These are phyloP conservation scores for Emydoidea blandingii DNA, from an alignment of 2,797 vertebrate species.

Conservation along the genomic window DNA sequence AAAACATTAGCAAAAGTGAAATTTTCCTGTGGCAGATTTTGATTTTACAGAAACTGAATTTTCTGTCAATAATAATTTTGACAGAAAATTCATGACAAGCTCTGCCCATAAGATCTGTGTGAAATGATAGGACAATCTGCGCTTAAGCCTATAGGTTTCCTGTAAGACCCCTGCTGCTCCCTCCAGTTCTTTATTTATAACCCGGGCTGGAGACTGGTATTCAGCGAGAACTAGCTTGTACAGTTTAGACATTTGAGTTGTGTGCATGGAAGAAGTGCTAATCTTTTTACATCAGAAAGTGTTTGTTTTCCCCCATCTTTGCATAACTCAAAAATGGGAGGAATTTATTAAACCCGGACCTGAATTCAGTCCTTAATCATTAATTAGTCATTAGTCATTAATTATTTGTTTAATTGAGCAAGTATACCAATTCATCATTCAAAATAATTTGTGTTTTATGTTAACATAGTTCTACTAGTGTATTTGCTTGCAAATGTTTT, in stretches of 20 bases:
- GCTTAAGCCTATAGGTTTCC: background rate
- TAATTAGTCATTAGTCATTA: background rate
- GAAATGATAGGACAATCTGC: background rate
- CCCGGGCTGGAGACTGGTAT: background rate
- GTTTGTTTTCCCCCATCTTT: background rate
- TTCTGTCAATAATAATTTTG: background rate
- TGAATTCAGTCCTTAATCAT: background rate
- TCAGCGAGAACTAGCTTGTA: background rate
- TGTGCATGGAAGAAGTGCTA: background rate
- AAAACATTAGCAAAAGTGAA: background rate
- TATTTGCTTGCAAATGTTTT: background rate
- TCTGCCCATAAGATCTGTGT: background rate
- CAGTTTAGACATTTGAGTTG: background rate
- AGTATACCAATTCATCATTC: background rate
- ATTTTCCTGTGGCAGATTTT: background rate
- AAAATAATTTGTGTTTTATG: background rate
- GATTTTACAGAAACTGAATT: background rate
- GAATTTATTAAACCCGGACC: background rate
- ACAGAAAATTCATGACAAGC: background rate
- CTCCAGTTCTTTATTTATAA: background rate
- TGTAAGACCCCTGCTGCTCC: background rate
- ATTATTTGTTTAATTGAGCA: background rate
- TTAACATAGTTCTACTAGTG: background rate
- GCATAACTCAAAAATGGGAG: background rate
- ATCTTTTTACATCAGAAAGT: background rate